Evolutionary conservation across 2,888 invertebrate species (phyloP), one percentile per base, ranked within the genome.

Genomic region (Coelogynopora nodosa): DNA sequence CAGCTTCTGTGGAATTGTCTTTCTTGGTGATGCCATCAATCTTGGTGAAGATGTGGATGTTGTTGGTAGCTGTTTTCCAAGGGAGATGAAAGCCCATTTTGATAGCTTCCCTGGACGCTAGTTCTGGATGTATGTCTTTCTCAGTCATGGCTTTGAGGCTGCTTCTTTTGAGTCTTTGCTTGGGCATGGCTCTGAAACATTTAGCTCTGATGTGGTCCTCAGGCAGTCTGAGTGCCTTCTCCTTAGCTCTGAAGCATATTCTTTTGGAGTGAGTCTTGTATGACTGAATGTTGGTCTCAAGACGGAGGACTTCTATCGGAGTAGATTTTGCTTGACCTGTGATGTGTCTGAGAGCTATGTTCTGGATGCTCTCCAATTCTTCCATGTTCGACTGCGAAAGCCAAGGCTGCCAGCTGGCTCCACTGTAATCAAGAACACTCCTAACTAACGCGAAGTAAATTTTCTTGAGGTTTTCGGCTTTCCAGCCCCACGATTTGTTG

Each of bases 121-220:
- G 23, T 2, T 74, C 23, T 2, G 74, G 74, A 74, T 74, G 74
- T 2, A 23, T 74, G 49, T 49, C 27, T 26, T 23, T 26, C 2
- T 74, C 23, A 26, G 74, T 74, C 74, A 74, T 26, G 74, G 5
- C 23, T 74, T 23, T 23, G 18, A 10, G 5, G 27, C 23, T 74
- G 18, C 23, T 74, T 26, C 27, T 74, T 74, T 5, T 23, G 5
- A 74, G 5, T 5, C 74, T 74, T 23, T 74, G 74, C 23, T 5
- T 74, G 27, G 18, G 5, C 18, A n/a, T 13, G 74, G 5, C 23
- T 5, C 27, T 74, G 74, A 13, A 74, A 23, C 5, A n/a, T 23
- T 74, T 74, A 74, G 74, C 74, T 23, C 74, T 74, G 23, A 74
- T 74, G 27, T 74, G 74, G 74, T 74, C 18, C 27, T 74, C 74